Evolutionary conservation across 2,888 invertebrate species (phyloP), one percentile per base, ranked within the genome.

Genomic region (Andrena haemorrhoa): DNA sequence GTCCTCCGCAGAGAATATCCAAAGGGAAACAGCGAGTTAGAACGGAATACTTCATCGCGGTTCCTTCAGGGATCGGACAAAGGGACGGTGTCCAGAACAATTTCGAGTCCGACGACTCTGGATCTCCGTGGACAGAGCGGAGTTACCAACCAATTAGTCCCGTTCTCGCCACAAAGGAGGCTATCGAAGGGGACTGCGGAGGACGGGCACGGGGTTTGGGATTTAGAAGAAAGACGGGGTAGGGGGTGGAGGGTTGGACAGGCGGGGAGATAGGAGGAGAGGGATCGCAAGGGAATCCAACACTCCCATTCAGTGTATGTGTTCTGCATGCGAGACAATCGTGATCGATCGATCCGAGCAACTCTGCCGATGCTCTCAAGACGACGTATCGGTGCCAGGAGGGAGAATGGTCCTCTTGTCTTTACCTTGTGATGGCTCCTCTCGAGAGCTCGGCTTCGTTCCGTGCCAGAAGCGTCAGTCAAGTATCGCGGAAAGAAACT

Each of bases 401-500:
- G 35, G 51, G 71, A 74, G 20, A 16, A 74, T 65, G n/a, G 70
- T 74, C 69, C 66, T 69, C 66, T 68, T 64, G 53, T 79, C 56
- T 75, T 74, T 75, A 75, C 75, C 81, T 80, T 81, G 63, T 66
- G 70, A 64, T 66, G 58, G 56, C 71, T 47, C 56, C 64, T 81
- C 81, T 82, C 82, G 82, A 82, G 82, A 80, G 81, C 81, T 72
- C 82, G 81, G 81, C 82, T 70, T 60, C 79, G 79, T 79, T 80
- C 80, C 73, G 71, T 80, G 82, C 81, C 82, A 75, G 76, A 81
- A 81, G 80, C 80, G 80, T 56, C 64, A 71, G 60, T 58, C 53
- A 60, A 23, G 79, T 70, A 61, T 75, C 65, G 47, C 53, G 53
- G 56, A 74, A 69, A 72, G 47, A 47, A 23, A 72, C 35, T 31